These are phyloP conservation scores for Branchinecta sandiegonensis DNA, from an alignment of 2,888 invertebrate genomes.

Conservation along the genomic window DNA sequence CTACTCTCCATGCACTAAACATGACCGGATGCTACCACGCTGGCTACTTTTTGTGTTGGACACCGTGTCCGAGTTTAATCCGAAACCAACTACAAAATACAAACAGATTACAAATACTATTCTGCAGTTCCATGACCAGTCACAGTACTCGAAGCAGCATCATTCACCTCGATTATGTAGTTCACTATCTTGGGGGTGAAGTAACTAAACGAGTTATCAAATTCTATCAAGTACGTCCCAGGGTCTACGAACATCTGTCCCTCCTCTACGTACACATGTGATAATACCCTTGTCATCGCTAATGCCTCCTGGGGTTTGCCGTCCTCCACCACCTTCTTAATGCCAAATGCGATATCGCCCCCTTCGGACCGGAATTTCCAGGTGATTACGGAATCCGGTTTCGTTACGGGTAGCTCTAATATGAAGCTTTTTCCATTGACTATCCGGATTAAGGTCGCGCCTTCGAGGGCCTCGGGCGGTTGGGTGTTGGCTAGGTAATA, in stretches of 20 bases:
- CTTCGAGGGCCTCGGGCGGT: background rate
- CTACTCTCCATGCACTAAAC: no score
- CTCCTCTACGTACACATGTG: background rate
- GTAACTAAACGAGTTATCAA: slow-evolving; percentile 1
- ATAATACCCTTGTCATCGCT: background rate
- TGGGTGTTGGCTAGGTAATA: background rate
- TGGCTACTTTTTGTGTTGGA: no score
- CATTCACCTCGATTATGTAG: background rate
- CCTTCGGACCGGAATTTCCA: background rate
- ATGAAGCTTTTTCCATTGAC: background rate
- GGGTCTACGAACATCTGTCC: background rate
- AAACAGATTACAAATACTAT: no score
- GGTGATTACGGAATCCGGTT: background rate
- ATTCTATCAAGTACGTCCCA: background rate
- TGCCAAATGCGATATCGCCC: background rate
- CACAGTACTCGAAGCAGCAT: no score
- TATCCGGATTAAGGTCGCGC: background rate
- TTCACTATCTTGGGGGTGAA: background rate
- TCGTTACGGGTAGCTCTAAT: background rate
- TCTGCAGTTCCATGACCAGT: no score
- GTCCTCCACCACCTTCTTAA: background rate
- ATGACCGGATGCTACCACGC: no score
- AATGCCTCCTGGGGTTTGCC: background rate
- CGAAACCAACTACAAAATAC: no score
- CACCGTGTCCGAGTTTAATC: no score